phyloP scores from a whole-genome alignment of 2,888 invertebrate genomes.

The Microdon myrmicae region DNA sequence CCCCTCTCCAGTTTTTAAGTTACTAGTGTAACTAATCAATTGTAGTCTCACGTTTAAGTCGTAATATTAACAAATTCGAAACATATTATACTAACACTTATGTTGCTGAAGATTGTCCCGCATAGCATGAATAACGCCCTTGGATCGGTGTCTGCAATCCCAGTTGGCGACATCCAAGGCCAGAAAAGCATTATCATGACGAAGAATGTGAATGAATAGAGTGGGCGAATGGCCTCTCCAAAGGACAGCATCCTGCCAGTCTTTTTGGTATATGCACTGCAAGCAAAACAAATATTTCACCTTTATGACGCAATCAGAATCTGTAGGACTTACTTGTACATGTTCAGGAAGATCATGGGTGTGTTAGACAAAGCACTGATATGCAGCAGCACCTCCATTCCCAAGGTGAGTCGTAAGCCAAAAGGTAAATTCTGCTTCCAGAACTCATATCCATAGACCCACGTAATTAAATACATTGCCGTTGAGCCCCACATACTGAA shows the following conservation, averaged over 20 bases:
- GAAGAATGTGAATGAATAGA: conserved; percentile 81
- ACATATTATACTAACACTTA: conserved; percentile 80
- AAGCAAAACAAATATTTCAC: conserved; percentile 41
- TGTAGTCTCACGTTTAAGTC: too few relatives aligned
- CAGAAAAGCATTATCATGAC: conserved; percentile 82
- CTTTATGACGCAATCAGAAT: conserved; percentile 5
- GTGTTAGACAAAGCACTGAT: conserved; percentile 87
- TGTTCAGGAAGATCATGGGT: conserved; percentile 90
- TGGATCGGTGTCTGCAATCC: conserved; percentile 85
- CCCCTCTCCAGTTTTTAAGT: too few relatives aligned
- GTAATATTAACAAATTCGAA: too few relatives aligned
- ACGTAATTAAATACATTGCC: conserved; percentile 70
- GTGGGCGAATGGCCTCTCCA: conserved; percentile 86
- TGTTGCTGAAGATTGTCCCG: conserved; percentile 97
- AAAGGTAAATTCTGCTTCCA: conserved; percentile 85
- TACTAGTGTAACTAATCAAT: too few relatives aligned
- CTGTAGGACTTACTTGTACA: conserved; percentile 77
- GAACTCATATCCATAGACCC: conserved; percentile 78
- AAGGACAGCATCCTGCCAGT: conserved; percentile 87
- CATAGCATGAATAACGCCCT: conserved; percentile 87
- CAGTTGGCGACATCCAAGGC: conserved; percentile 83
- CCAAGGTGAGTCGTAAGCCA: conserved; percentile 78
- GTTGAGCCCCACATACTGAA: conserved; percentile 88
- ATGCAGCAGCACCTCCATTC: conserved; percentile 88
- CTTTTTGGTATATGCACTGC: conserved; percentile 83